Base-by-base conservation (phyloP, 2,113 vertebrate species). In the Erythrolamprus reginae region DNA sequence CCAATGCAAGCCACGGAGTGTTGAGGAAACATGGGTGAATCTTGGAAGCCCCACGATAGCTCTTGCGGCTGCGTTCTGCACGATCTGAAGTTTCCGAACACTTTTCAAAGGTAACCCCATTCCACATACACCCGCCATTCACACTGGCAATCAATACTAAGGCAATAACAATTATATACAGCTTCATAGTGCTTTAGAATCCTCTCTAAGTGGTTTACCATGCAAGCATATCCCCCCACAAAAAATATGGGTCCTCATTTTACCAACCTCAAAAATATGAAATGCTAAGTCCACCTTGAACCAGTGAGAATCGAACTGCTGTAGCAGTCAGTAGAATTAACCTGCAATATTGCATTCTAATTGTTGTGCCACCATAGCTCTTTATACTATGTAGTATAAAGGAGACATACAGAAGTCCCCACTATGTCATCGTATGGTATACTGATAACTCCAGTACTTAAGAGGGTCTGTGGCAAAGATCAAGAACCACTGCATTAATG, bases 401-500 rank as follows among this genome's bases (percentile, higher is more conserved):
- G 17, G 10, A 53, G 55, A 21, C 38, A 21, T 9, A n/a, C n/a
- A n/a, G n/a, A n/a, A 55, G 48, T 9, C 38, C 19, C 48, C 53
- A 85, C n/a, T 51, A 28, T 0, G 0, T 26, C 55, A 87, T 70
- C 0, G 0, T 0, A 0, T 19, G 42, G n/a, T 28, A 52, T 1
- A 15, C 7, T 0, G 58, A 5, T 21, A 33, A 50, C 84, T 82
- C 19, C 15, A 55, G 51, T 51, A n/a, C 24, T 55, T 50, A 50
- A 50, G 48, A 50, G 21, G 21, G 21, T 55, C 53, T 23, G 5
- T 55, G 12, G 12, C n/a, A 10, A 65, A 65, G 12, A 28, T n/a
- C 13, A 28, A 65, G 28, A n/a, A 65, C 58, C 58, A 65, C 4
- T 65, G 12, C 33, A 26, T 24, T 70, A 70, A 70, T 17, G 28